phyloP scores from a whole-genome alignment of 2,113 vertebrate species.

The Capreolus pygargus region DNA sequence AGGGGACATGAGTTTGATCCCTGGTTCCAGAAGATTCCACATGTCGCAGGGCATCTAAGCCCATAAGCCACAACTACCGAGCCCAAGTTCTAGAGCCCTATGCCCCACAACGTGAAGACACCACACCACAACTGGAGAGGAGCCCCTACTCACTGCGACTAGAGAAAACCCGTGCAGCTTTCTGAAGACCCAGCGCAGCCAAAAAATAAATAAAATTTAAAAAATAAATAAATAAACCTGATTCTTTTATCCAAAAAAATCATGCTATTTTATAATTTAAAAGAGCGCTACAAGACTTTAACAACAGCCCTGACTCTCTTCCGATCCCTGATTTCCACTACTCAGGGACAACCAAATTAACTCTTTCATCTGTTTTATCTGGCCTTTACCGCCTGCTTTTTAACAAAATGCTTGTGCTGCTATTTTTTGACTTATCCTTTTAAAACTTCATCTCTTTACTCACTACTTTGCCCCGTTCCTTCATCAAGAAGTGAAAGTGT shows the following conservation, averaged over 20 bases:
- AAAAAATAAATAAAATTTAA: not conserved
- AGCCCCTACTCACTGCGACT: accelerated
- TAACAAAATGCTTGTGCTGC: not conserved
- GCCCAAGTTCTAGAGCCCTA: not conserved
- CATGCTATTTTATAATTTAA: not conserved
- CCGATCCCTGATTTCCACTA: not conserved
- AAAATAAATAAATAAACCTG: not conserved
- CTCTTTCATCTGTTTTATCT: not conserved
- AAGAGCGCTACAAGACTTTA: not conserved
- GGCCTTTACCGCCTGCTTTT: not conserved
- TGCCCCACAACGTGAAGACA: not conserved
- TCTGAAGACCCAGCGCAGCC: not conserved
- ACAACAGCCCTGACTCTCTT: not conserved
- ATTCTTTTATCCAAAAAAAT: not conserved
- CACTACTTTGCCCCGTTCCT: not conserved
- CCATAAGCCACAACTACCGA: not conserved
- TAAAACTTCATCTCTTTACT: not conserved
- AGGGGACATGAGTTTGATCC: not conserved
- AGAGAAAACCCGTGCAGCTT: not conserved
- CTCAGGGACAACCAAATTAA: not conserved
- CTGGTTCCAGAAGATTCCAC: not conserved
- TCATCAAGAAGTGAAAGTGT: not conserved
- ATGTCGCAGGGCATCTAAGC: not conserved
- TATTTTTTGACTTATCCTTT: not conserved
- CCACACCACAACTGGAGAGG: not conserved